Conservation (phyloP, 2,888 invertebrate genomes). For the Drosophila birchii region DNA sequence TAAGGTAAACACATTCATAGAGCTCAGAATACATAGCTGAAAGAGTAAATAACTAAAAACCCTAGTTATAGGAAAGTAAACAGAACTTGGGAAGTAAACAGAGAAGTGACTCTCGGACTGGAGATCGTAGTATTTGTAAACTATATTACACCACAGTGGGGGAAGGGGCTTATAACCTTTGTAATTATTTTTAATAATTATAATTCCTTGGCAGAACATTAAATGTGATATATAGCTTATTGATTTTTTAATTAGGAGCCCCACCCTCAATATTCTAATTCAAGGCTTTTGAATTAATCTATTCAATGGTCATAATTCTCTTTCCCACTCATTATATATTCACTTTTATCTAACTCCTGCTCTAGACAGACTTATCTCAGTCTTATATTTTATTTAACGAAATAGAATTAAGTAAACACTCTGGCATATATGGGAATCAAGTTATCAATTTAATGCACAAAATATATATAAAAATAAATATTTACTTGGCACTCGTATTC, state of each 20-base stretch:
- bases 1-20: conserved; percentile 47
- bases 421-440: background rate
- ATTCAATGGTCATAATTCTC: background rate
- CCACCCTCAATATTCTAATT: background rate
- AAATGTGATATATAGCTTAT: background rate
- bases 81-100: conserved; percentile 18
- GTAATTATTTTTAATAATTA: background rate
- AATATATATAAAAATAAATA: conserved; percentile 22
- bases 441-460: conserved; percentile 40
- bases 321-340: background rate
- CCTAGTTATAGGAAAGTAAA: conserved; percentile 30
- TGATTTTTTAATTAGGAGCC: background rate
- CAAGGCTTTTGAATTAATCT: background rate
- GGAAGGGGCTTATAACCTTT: background rate
- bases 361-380: conserved; percentile 2
- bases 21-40: conserved; percentile 13
- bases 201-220: background rate
- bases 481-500: conserved; percentile 30
- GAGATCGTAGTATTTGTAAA: conserved; percentile 9
- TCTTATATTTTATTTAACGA: background rate
- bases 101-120: conserved; percentile 21
- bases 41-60: conserved; percentile 37
- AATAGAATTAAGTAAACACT: background rate
- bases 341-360: background rate
- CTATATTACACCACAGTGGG: background rate